A percentile compares a stretch with the other conserved stretches of the same genome.
Evolutionary conservation across 2,888 invertebrate genomes (phyloP).

Genomic region (Aplocera efformata): DNA sequence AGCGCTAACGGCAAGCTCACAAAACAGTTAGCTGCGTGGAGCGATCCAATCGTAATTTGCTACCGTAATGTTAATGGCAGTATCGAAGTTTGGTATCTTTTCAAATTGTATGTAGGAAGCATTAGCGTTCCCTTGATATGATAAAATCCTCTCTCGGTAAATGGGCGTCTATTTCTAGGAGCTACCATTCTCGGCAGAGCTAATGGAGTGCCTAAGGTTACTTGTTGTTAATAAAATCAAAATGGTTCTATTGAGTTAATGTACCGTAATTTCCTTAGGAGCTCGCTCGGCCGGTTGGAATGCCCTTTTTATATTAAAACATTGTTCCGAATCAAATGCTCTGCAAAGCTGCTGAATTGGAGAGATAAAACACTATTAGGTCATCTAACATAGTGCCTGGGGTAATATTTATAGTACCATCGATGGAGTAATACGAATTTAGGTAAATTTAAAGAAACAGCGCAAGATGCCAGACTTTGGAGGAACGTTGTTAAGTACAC

Average conservation of each 20-base stretch:
- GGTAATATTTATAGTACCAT: too few relatives aligned
- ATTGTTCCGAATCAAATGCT: too few relatives aligned
- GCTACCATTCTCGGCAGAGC: neutral
- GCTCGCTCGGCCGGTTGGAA: too few relatives aligned
- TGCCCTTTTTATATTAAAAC: too few relatives aligned
- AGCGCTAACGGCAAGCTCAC: conserved; percentile 12
- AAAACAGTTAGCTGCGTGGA: conserved; percentile 31
- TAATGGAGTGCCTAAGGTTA: neutral
- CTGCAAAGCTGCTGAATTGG: too few relatives aligned
- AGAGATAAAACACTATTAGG: too few relatives aligned
- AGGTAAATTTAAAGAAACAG: too few relatives aligned
- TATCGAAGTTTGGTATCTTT: conserved; percentile 18
- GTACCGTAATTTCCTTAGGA: too few relatives aligned
- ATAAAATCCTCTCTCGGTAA: neutral
- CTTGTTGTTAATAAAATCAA: neutral
- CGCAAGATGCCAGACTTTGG: too few relatives aligned
- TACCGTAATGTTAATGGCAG: conserved; percentile 33
- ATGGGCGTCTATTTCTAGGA: neutral
- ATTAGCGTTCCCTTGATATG: neutral
- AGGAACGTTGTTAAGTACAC: too few relatives aligned
- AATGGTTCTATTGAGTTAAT: conserved; percentile 2
- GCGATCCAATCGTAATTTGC: conserved; percentile 35
- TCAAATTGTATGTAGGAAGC: conserved; percentile 10
- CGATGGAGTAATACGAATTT: too few relatives aligned
- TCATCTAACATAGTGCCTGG: too few relatives aligned